Conservation (phyloP, 2,113 vertebrate species). For the Elephantulus edwardii region DNA sequence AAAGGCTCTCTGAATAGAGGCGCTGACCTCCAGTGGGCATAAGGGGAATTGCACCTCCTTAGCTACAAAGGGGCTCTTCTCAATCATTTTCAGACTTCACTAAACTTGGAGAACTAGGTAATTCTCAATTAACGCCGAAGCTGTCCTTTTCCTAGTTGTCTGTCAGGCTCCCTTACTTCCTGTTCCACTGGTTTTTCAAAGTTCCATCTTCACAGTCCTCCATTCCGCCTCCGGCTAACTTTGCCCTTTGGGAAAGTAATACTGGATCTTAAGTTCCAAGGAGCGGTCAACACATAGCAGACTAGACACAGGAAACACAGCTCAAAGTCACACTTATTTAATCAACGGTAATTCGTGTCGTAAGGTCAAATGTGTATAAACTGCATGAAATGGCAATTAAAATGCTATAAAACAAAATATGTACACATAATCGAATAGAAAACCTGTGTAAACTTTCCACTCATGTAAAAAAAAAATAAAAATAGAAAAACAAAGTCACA, state of each 20-base stretch:
- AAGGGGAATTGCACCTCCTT: slow-evolving; percentile 15
- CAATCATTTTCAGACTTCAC: slow-evolving; percentile 35
- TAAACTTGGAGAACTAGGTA: slow-evolving; percentile 10
- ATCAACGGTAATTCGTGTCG: no score
- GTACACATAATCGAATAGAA: no score
- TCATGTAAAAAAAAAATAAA: no score
- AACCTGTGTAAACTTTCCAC: no score
- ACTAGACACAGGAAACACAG: background rate
- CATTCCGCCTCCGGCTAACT: background rate
- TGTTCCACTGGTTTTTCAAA: background rate
- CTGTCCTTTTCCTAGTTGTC: slow-evolving; percentile 3
- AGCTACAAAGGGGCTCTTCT: background rate
- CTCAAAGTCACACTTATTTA: background rate
- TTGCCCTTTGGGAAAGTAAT: slow-evolving; percentile 8
- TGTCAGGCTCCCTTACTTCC: slow-evolving; percentile 7
- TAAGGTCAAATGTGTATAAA: no score
- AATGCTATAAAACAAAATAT: no score
- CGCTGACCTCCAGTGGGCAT: slow-evolving; percentile 69
- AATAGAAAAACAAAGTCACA: no score
- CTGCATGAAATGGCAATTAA: no score
- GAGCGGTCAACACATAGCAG: background rate
- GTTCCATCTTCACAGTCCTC: background rate
- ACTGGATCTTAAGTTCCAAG: slow-evolving; percentile 30
- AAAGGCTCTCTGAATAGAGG: background rate
- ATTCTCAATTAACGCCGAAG: background rate